Evolutionary conservation across 2,888 invertebrate species (phyloP).

Genomic region (Biston betularia): DNA sequence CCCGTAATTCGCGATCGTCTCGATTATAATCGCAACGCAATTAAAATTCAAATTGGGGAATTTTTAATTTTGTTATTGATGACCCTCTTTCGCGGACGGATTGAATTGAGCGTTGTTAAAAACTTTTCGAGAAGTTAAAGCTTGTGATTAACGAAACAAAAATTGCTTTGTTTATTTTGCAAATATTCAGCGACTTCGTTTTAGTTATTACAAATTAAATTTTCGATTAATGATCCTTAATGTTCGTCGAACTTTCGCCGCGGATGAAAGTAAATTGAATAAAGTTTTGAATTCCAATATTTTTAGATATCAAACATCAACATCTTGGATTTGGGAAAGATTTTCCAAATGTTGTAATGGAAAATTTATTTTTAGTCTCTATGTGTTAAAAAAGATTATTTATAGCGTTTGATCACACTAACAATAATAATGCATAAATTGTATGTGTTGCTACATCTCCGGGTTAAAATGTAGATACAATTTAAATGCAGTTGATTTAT

Average conservation of each 20-base stretch:
- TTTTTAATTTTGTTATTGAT: constrained; percentile 86
- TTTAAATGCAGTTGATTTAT: too few species aligned
- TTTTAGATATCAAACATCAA: constrained; percentile 8
- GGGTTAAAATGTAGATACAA: too few species aligned
- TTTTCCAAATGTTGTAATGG: background rate
- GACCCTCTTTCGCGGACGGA: constrained; percentile 75
- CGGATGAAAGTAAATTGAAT: constrained; percentile 17
- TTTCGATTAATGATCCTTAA: constrained; percentile 36
- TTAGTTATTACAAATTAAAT: constrained; percentile 46
- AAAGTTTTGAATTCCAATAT: constrained; percentile 24
- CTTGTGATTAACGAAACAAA: constrained; percentile 64
- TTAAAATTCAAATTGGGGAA: constrained; percentile 85
- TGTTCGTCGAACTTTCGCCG: constrained; percentile 20
- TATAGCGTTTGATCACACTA: too few species aligned
- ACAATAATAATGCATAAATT: too few species aligned
- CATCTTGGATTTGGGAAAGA: background rate
- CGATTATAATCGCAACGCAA: constrained; percentile 84
- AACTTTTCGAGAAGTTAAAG: constrained; percentile 69
- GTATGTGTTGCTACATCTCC: too few species aligned
- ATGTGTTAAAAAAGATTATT: too few species aligned
- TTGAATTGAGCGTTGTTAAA: constrained; percentile 77
- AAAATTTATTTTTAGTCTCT: background rate
- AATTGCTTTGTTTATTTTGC: constrained; percentile 71
- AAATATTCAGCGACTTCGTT: constrained; percentile 47
- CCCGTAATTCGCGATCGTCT: constrained; percentile 75